Base-by-base conservation (phyloP, 2,888 invertebrate species). In the Elegia similella region DNA sequence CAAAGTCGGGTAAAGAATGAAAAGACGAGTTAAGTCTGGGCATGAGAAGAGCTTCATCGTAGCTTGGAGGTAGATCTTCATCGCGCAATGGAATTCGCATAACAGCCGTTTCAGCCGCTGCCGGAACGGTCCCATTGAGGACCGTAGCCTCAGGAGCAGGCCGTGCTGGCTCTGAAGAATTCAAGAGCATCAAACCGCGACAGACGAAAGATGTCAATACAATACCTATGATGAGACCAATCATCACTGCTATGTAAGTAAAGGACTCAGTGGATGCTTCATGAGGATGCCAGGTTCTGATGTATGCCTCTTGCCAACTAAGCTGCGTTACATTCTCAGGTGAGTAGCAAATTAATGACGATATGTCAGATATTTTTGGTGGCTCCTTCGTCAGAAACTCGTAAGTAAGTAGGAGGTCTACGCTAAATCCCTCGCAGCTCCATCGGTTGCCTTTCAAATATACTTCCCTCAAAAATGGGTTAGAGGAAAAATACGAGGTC, bases 41-140 rank as follows among this genome's bases (percentile, higher is more conserved):
- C 94, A 96, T 94, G 38, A 94, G 84, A 29, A 96, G 82, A 0
- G 96, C 96, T 76, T 96, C 96, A 59, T 95, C 95, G 70, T 96
- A 96, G 10, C 93, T 94, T 0, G 96, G 96, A 42, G 96, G 94
- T 1, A 82, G 71, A 62, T 91, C 91, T 50, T 88, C 87, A 0
- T 75, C 75, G 0, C 66, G 74, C 38, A 88, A 58, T 10, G 88
- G 88, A 42, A 88, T 75, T 55, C 91, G 71, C 67, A 86, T 64
- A 12, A 85, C 73, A 1, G 86, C 81, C 16, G 84, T 70, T 17
- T 90, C 88, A 6, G 67, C 72, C 52, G 83, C 73, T 7, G 81
- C 65, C 57, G 77, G 79, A 29, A 64, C 62, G 12, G 68, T 67
- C 6, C 82, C 81, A 56, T 86, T 84, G 63, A 75, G 70, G 68